Evolutionary conservation across 2,888 invertebrate species (phyloP), one percentile per base, ranked within the genome.

Genomic region (Aphelenchoides bicaudatus): DNA sequence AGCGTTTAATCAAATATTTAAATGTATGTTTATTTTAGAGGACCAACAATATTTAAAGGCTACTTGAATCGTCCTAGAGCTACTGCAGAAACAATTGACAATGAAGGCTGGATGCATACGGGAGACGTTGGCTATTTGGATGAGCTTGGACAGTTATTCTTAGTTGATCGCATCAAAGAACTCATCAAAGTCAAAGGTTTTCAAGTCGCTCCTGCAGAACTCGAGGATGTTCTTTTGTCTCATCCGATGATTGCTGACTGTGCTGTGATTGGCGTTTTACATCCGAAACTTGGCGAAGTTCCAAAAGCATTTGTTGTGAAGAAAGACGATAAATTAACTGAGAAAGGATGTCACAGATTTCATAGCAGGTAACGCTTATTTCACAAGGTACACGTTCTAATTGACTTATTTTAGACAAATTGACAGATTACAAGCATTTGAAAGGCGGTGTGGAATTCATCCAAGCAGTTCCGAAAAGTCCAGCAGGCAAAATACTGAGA

Each of bases 201-300:
- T 31, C 34, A 87, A 85, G 90, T 90, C 4, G 86, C 90, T 0
- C 90, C 90, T 3, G 89, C 90, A 0, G 90, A 90, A 81, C 80
- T 91, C 38, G 90, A 91, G 80, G 86, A 86, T 10, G 73, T 90
- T 47, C 79, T 90, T 43, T 80, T 88, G 54, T 85, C 85, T 38
- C 85, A 88, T 81, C 82, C 84, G 0, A 84, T 84, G 56, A 85
- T 90, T 48, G 84, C 85, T 58, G 89, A 90, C 75, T 87, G 84
- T 16, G 89, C 87, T 31, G 90, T 90, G 39, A 84, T 89, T 72
- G 90, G 89, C 19, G 78, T 85, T 54, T 86, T 88, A 0, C 85
- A 89, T 79, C 82, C 71, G 16, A 50, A 58, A 27, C 71, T 72
- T 5, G 80, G 80, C n/a, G 80, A 80, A 59, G 50, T 79, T n/a